phyloP scores from a whole-genome alignment of 2,888 invertebrate genomes.

The Epinotia demarniana region DNA sequence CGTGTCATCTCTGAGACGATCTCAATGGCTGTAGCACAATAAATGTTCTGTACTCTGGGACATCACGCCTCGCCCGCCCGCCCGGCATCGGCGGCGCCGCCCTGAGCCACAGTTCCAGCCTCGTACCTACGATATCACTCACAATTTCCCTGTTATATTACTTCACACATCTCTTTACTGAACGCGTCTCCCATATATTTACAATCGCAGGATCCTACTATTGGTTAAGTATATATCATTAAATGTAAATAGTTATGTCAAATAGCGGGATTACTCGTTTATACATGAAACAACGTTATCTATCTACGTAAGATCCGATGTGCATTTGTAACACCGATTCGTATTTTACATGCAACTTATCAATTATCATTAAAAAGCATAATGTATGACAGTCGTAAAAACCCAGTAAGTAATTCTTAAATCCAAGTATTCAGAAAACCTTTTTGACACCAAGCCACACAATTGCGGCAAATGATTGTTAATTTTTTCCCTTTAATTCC shows the following conservation, averaged over 20 bases:
- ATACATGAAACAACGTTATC: not conserved
- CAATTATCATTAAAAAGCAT: not conserved
- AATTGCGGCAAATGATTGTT: no score
- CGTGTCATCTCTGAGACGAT: not conserved
- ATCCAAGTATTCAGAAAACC: no score
- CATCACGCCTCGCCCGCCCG: not conserved
- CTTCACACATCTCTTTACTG: not conserved
- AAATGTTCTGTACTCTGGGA: constrained; percentile 21
- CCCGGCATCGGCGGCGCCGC: not conserved
- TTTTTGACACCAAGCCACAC: no score
- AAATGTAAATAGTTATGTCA: not conserved
- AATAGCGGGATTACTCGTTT: not conserved
- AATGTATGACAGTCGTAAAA: not conserved
- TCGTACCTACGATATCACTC: constrained; percentile 17
- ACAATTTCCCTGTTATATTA: constrained; percentile 9
- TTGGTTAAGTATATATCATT: not conserved
- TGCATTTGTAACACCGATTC: not conserved
- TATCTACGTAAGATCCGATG: not conserved
- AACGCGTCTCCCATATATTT: not conserved
- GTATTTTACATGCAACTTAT: not conserved
- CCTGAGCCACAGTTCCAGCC: not conserved
- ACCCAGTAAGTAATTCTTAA: no score
- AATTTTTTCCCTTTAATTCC: no score
- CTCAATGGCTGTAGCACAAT: not conserved
- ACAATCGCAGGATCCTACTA: not conserved